These are phyloP conservation scores for Pyrochroa serraticornis DNA, from an alignment of 2,888 invertebrate species.

Conservation along the genomic window DNA sequence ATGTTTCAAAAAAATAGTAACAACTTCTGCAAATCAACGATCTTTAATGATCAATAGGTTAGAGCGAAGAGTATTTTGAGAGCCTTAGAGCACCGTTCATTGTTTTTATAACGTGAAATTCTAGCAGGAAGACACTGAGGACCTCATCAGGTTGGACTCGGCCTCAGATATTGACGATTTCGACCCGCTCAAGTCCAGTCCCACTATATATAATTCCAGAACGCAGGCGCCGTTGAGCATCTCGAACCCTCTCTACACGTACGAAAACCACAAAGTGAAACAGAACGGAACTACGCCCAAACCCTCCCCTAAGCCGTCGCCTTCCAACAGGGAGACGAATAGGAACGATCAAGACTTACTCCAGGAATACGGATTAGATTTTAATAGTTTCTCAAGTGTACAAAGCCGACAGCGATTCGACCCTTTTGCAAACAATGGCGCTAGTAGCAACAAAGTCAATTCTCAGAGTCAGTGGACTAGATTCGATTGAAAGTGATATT, in stretches of 20 bases:
- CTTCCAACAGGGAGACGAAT: constrained; percentile 52
- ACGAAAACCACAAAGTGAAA: constrained; percentile 51
- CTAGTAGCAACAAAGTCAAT: constrained; percentile 54
- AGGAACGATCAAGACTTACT: constrained; percentile 70
- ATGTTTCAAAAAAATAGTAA: too few species aligned
- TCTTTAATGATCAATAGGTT: not conserved
- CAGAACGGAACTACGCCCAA: constrained; percentile 61
- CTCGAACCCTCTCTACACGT: constrained; percentile 60
- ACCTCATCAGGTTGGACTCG: constrained; percentile 72
- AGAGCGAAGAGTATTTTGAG: too few species aligned
- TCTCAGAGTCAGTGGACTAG: constrained; percentile 66
- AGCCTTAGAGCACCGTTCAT: too few species aligned
- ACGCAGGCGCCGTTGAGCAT: constrained; percentile 60
- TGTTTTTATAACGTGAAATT: constrained; percentile 4
- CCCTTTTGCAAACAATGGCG: constrained; percentile 43
- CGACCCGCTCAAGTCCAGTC: constrained; percentile 65
- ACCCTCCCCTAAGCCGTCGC: constrained; percentile 52
- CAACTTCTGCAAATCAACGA: not conserved
- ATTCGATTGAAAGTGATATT: constrained; percentile 59
- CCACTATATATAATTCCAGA: constrained; percentile 46
- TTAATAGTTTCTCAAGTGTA: constrained; percentile 60
- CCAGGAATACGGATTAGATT: constrained; percentile 76
- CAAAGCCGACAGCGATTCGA: constrained; percentile 50
- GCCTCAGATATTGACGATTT: constrained; percentile 70
- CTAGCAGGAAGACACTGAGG: constrained; percentile 59